These are phyloP conservation scores for Drosophila virilis DNA, from an alignment of 1,140 invertebrate species.

Conservation along the genomic window DNA sequence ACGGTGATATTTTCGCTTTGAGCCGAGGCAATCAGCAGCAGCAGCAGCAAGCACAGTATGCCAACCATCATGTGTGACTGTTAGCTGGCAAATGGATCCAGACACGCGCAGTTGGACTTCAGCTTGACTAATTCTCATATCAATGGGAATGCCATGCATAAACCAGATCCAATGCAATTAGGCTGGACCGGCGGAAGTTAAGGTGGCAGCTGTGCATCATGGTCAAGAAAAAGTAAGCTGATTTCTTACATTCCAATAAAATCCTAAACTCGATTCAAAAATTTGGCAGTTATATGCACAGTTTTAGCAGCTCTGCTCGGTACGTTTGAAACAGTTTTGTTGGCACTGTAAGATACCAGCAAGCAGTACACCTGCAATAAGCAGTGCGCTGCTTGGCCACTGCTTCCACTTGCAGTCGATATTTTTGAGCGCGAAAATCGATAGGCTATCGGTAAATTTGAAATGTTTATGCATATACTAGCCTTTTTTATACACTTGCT, in stretches of 20 bases:
- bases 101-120: background rate
- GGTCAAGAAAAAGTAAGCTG: no score
- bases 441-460: no score
- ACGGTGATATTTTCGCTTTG: background rate
- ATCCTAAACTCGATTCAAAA: no score
- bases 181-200: background rate
- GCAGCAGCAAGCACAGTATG: background rate
- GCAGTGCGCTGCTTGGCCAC: background rate
- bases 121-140: conserved; percentile 3
- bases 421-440: no score
- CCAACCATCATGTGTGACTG: conserved; percentile 21
- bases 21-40: conserved; percentile 8
- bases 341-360: no score
- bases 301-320: no score
- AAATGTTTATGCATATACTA: background rate
- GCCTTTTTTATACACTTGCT: background rate
- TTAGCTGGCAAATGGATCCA: background rate
- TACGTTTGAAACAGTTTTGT: no score
- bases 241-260: no score
- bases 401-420: background rate
- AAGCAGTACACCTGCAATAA: no score
- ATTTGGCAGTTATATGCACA: no score
- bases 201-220: no score
- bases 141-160: background rate
- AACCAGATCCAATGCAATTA: conserved; percentile 15